Base-by-base conservation (phyloP, 2,888 invertebrate genomes). In the Chalcis sispes region DNA sequence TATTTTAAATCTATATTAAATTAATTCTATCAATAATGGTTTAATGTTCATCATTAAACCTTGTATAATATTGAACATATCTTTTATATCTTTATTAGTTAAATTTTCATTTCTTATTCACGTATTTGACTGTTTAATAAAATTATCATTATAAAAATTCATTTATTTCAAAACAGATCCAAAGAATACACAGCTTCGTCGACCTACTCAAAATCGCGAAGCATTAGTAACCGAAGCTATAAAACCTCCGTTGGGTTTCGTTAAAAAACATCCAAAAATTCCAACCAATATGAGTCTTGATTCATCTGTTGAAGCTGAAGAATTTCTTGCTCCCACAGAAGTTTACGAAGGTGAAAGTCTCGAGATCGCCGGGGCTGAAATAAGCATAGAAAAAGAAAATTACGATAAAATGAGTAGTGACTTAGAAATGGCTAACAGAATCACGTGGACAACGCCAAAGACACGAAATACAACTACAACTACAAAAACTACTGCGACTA, bases 371-470 rank as follows among this genome's bases (percentile, higher is more conserved):
- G 50, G 50, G 2, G 42, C 42, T 13, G 42, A 42, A 13, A 13
- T 13, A 8, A 42, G 42, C 15, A 15, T 2, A 13, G 42, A 36
- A 36, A 36, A 36, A 7, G 36, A 36, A 36, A 10, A 36, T 10
- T 4, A 23, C 15, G 25, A 13, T 0, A 56, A 2, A 81, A 79
- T 3, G 0, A 74, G 42, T 42, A 61, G 32, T 69, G n/a, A n/a
- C n/a, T 4, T 80, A 7, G 72, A 82, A 72, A 56, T 81, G 0
- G 79, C 83, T 0, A 85, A 84, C 73, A 82, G 71, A 48, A 82
- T 86, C 8, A 71, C 83, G 0, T 85, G 84, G 86, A 85, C 87
- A 0, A 87, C 85, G 13, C 82, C 67, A 18, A 46, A n/a, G 23
- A 46, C 50, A 4, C 1, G 15, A 18, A 54, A 18, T 4, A 59